Evolutionary conservation across 2,113 vertebrate genomes (phyloP).

Genomic region (Crotalus viridis): DNA sequence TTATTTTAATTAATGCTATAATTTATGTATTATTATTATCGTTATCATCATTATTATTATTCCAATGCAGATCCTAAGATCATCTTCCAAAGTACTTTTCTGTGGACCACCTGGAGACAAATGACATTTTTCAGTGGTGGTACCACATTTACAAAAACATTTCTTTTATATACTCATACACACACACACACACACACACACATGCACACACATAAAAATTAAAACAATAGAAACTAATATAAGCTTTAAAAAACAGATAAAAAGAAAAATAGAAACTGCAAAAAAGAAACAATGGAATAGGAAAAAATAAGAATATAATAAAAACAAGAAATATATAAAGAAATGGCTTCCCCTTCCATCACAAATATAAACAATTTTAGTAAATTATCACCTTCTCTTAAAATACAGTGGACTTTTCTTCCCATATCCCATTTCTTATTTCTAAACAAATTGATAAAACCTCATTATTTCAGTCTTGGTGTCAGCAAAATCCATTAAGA

Average conservation of each 20-base stretch:
- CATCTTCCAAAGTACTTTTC: not conserved
- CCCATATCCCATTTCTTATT: not conserved
- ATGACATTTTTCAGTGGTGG: not conserved
- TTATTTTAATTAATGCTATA: not conserved
- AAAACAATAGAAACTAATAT: not conserved
- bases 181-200: not conserved
- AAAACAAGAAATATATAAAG: not conserved
- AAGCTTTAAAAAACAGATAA: not conserved
- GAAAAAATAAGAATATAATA: not conserved
- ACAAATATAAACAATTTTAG: not conserved
- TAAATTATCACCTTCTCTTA: not conserved
- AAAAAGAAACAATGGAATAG: not conserved
- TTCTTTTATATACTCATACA: not conserved
- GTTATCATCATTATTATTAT: too few relatives aligned
- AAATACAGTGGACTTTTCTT: not conserved
- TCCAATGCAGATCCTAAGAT: not conserved
- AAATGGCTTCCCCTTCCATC: not conserved
- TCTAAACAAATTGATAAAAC: not conserved
- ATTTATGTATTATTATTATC: not conserved
- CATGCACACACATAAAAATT: not conserved
- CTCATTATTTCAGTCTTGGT: not conserved
- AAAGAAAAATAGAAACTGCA: not conserved
- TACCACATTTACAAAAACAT: not conserved
- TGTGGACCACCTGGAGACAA: not conserved
- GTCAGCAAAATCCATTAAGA: not conserved